A percentile compares a stretch with the other conserved stretches of the same genome.
phyloP scores from a whole-genome alignment of 2,888 invertebrate species.

The Ceraclea dissimilis region DNA sequence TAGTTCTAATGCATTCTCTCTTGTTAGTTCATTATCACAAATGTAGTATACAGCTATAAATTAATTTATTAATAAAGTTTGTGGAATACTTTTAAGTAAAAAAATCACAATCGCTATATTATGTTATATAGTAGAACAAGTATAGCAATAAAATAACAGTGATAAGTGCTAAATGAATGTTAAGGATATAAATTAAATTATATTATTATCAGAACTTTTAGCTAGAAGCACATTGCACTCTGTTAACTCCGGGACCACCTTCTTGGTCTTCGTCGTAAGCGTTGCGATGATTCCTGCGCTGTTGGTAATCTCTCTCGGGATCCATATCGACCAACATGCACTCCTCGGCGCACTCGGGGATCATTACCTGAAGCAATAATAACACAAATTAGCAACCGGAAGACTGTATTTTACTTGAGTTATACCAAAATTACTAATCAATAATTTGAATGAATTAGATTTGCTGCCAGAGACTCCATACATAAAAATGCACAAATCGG shows the following conservation, averaged over 20 bases:
- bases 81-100: slow-evolving; percentile 19
- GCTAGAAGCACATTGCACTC: slow-evolving; percentile 74
- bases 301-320: slow-evolving; percentile 63
- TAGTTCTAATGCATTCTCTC: not conserved
- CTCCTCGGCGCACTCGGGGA: slow-evolving; percentile 74
- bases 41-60: not conserved
- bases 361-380: slow-evolving; percentile 39
- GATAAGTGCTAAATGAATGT: slow-evolving; percentile 1
- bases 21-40: not conserved
- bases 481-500: no score
- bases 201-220: slow-evolving; percentile 35
- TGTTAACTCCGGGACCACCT: slow-evolving; percentile 59
- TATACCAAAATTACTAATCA: no score
- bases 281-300: slow-evolving; percentile 58
- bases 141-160: slow-evolving; percentile 4
- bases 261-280: slow-evolving; percentile 72
- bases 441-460: no score
- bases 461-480: not conserved
- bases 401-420: not conserved
- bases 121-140: slow-evolving; percentile 11
- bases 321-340: slow-evolving; percentile 67
- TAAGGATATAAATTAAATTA: slow-evolving; percentile 2
- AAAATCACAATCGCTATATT: slow-evolving; percentile 24
- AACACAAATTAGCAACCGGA: not conserved
- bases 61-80: slow-evolving; percentile 1